Conservation (phyloP, 2,888 invertebrate genomes). For the Kuschelorhynchus macadamiae region DNA sequence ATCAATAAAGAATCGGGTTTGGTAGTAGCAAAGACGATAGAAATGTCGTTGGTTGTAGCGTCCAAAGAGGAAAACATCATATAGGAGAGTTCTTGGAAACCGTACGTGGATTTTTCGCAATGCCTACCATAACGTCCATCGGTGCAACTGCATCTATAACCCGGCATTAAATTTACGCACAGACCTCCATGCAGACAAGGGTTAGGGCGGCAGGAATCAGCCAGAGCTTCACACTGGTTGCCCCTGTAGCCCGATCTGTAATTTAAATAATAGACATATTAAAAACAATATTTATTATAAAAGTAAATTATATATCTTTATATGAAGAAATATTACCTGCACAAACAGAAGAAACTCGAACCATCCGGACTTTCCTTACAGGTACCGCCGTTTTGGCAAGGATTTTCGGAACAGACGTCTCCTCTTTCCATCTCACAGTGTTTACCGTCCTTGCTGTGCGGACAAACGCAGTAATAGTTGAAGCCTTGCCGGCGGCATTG, state of each 20-base stretch:
- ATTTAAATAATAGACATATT: background rate
- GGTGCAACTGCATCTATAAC: conserved; percentile 88
- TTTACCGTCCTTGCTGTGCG: conserved; percentile 83
- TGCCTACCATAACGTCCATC: conserved; percentile 91
- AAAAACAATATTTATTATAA: too few species aligned
- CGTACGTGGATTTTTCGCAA: conserved; percentile 91
- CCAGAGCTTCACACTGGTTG: conserved; percentile 88
- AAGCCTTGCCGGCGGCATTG: conserved; percentile 87
- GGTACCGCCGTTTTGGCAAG: conserved; percentile 92
- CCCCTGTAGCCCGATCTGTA: conserved; percentile 88
- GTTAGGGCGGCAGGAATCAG: conserved; percentile 92
- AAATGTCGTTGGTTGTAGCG: conserved; percentile 91
- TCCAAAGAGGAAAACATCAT: conserved; percentile 91
- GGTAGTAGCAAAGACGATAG: conserved; percentile 91
- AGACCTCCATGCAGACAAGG: conserved; percentile 93
- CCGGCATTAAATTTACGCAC: conserved; percentile 90
- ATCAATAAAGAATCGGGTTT: conserved; percentile 89
- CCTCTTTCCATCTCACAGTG: conserved; percentile 88
- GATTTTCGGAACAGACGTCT: conserved; percentile 87
- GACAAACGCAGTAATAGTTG: conserved; percentile 88
- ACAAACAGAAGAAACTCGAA: conserved; percentile 91
- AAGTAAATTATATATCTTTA: too few species aligned
- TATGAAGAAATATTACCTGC: conserved; percentile 69
- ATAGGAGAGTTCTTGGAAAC: conserved; percentile 90
- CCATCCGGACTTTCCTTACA: conserved; percentile 91